phyloP scores from a whole-genome alignment of 2,888 invertebrate species.

The Dendrolimus pini region DNA sequence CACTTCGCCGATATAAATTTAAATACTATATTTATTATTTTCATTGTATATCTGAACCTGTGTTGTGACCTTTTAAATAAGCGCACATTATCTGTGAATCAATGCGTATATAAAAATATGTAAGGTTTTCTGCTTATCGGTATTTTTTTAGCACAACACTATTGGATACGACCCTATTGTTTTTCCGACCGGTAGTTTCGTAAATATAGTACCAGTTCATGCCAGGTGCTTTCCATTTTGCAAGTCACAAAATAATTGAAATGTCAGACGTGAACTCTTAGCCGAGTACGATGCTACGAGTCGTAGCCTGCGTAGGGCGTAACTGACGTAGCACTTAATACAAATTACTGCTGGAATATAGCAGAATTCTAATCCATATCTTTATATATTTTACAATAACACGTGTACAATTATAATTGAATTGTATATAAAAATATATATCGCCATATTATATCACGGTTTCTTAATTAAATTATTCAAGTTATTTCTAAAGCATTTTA shows the following conservation, averaged over 20 bases:
- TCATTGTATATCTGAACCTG: too few species aligned
- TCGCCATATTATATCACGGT: too few species aligned
- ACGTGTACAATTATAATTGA: too few species aligned
- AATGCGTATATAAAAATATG: too few species aligned
- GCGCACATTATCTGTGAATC: too few species aligned
- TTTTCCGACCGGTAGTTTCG: not conserved
- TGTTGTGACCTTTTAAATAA: too few species aligned
- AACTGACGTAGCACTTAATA: constrained; percentile 1
- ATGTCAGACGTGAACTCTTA: constrained; percentile 18
- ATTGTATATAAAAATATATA: too few species aligned
- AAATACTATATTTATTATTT: too few species aligned
- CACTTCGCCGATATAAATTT: too few species aligned
- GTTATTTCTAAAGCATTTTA: too few species aligned
- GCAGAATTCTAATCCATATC: not conserved
- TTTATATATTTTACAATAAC: not conserved
- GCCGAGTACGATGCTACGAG: constrained; percentile 8
- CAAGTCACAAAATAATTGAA: constrained; percentile 26
- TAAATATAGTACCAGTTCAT: not conserved
- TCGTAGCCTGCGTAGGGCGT: constrained; percentile 11
- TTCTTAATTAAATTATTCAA: too few species aligned
- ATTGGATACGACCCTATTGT: not conserved
- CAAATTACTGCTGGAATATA: not conserved
- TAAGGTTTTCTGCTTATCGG: not conserved
- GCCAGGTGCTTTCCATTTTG: constrained; percentile 11
- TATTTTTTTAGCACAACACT: not conserved